Base-by-base conservation (phyloP, 2,797 vertebrate species). In the Centroberyx gerrardi region DNA sequence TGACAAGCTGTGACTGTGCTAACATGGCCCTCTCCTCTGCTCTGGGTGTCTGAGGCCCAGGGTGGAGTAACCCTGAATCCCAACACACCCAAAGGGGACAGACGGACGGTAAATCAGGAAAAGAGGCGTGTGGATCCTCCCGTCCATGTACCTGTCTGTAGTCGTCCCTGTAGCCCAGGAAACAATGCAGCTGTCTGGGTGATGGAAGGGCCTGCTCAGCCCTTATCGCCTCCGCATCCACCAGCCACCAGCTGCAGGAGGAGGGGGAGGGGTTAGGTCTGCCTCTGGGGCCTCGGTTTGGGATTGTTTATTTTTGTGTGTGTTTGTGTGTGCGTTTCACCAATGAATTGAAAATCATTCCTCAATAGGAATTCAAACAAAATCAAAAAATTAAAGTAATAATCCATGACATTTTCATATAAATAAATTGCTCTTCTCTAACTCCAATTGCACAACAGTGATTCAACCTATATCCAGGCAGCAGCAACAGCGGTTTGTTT, bases 181-280 rank as follows among this genome's bases (percentile, higher is more conserved):
- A 88, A 88, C 91, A 92, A 91, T 89, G 83, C 88, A 87, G 79
- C 84, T 93, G 92, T 91, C 87, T 74, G 78, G 18, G 78, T 95
- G 83, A 92, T 93, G 85, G 81, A 93, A 68, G 72, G 93, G 78
- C 62, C 75, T 74, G 73, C 74, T 78, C 67, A 67, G 74, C 68
- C 88, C 59, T 14, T 73, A 71, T 76, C 69, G 64, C 78, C 76
- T 62, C 40, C 78, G 78, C 70, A 59, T 66, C 75, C 74, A 80
- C 72, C 66, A 51, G 67, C 54, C 17, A 6, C 61, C 33, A 42
- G 28, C 40, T 62, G 38, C 56, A 53, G 60, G 76, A 17, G 18
- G 56, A 13, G 33, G 13, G 12, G 44, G 62, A 17, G 31, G 48
- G 18, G 22, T 22, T 68, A 0, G 2, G 18, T 13, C 18, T 6